Percentiles rank a stretch among this genome's conserved stretches.
These are phyloP conservation scores for Electrophaes corylata DNA, from an alignment of 2,888 invertebrate genomes.

Conservation along the genomic window DNA sequence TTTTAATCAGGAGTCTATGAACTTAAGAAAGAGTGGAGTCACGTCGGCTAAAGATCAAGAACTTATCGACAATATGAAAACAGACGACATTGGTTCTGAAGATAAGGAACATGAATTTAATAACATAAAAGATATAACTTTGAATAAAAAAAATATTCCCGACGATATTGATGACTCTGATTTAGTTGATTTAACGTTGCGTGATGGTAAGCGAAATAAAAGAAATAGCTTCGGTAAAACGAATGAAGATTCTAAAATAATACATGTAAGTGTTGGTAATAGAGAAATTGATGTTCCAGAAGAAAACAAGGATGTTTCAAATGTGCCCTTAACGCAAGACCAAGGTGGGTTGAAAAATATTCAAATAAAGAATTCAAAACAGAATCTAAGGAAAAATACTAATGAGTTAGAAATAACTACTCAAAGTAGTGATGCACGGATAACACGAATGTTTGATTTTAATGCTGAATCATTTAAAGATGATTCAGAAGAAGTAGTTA, in stretches of 20 bases:
- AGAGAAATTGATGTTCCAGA: not conserved
- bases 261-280: conserved; percentile 12
- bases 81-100: not conserved
- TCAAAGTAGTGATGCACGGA: not conserved
- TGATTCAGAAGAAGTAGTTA: not conserved
- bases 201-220: conserved; percentile 18
- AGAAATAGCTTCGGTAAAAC: conserved; percentile 5
- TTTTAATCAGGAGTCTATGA: conserved; percentile 58
- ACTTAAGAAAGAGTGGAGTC: conserved; percentile 39
- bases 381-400: not conserved
- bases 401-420: conserved; percentile 14
- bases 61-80: conserved; percentile 25
- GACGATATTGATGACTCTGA: not conserved
- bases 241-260: conserved; percentile 17
- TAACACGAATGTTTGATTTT: conserved; percentile 5
- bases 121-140: conserved; percentile 7
- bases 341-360: conserved; percentile 26
- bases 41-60: no score
- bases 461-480: not conserved
- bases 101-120: not conserved
- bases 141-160: not conserved
- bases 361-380: conserved; percentile 35
- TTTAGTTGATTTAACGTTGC: conserved; percentile 15
- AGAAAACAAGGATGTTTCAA: conserved; percentile 3
- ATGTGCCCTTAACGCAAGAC: conserved; percentile 4